Evolutionary conservation across 1,140 invertebrate genomes (phyloP).

Genomic region (Drosophila pachea): DNA sequence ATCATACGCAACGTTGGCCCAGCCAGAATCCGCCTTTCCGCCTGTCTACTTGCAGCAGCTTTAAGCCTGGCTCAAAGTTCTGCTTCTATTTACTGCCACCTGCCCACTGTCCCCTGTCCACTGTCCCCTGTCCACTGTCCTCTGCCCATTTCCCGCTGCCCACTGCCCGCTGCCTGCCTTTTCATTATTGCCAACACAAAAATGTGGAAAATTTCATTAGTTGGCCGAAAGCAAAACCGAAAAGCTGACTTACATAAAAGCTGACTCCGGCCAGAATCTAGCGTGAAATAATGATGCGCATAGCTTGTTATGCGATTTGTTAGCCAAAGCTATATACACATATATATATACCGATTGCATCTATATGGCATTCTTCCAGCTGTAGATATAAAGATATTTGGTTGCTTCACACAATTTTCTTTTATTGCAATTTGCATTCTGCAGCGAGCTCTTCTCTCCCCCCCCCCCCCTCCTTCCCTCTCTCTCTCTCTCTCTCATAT

Average conservation of each 20-base stretch:
- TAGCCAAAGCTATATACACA: too few relatives aligned
- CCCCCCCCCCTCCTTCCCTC: too few relatives aligned
- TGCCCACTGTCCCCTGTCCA: background rate
- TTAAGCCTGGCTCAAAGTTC: conserved; percentile 5
- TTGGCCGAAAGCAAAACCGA: too few relatives aligned
- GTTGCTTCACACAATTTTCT: too few relatives aligned
- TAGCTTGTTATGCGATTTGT: too few relatives aligned
- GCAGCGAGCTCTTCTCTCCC: too few relatives aligned
- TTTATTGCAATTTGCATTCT: too few relatives aligned
- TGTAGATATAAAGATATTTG: too few relatives aligned
- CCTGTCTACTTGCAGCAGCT: conserved; percentile 4
- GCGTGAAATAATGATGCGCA: background rate
- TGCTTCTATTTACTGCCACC: background rate
- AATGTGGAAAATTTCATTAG: conserved; percentile 75
- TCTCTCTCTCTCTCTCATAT: too few relatives aligned
- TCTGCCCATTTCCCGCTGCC: background rate
- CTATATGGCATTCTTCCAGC: too few relatives aligned
- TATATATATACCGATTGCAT: too few relatives aligned
- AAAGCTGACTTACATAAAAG: too few relatives aligned
- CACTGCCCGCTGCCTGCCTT: conserved; percentile 34
- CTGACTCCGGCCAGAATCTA: background rate
- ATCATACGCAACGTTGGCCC: conserved; percentile 42
- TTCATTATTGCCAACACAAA: conserved; percentile 73
- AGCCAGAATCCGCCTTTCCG: conserved; percentile 8
- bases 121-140: background rate